A percentile compares a stretch with the other conserved stretches of the same genome.
Evolutionary conservation across 2,113 vertebrate species (phyloP).

Genomic region (Rhynchopsitta pachyrhyncha): DNA sequence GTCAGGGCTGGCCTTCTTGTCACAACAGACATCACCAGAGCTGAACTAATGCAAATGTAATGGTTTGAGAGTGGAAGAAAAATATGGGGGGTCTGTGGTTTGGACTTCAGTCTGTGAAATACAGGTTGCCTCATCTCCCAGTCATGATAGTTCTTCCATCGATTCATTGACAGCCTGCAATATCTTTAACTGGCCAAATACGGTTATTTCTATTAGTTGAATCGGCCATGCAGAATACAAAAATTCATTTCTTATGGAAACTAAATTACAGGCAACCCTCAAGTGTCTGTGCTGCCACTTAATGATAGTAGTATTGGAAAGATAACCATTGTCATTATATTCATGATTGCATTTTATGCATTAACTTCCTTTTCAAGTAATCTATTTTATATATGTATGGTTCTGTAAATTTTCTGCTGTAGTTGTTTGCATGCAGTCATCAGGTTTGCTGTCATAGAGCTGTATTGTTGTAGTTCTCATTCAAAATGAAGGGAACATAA

Average conservation of each 20-base stretch:
- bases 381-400: not conserved
- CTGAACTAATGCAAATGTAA: not conserved
- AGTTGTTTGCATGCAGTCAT: not conserved
- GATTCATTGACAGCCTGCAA: not conserved
- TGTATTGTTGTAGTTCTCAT: not conserved
- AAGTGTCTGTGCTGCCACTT: not conserved
- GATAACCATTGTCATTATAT: not conserved
- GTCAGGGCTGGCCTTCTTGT: not conserved
- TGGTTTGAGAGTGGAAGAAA: not conserved
- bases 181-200: not conserved
- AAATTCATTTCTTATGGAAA: not conserved
- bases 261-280: not conserved
- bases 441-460: not conserved
- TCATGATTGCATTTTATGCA: not conserved
- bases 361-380: not conserved
- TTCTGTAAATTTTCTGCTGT: not conserved
- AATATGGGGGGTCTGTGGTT: not conserved
- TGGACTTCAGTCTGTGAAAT: not conserved
- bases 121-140: not conserved
- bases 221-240: not conserved
- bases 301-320: not conserved
- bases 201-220: not conserved
- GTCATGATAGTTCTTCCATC: not conserved
- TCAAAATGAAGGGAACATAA: not conserved
- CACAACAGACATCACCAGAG: not conserved